Conservation (phyloP, 2,113 vertebrate species). For the Clarias batrachus region DNA sequence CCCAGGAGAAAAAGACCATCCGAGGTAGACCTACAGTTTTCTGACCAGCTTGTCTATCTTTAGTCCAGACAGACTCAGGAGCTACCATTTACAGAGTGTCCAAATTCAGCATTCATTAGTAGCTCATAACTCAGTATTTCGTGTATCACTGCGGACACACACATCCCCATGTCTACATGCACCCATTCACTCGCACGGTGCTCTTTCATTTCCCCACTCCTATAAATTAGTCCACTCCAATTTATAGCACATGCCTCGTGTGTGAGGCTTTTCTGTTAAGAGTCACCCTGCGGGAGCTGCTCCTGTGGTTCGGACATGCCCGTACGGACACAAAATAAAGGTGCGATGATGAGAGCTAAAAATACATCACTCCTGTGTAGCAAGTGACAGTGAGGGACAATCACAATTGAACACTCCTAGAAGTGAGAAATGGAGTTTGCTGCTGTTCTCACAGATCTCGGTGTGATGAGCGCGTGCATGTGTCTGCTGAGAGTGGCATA, state of each 20-base stretch:
- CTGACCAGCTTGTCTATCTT: constrained; percentile 20
- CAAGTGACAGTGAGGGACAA: constrained; percentile 66
- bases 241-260: constrained; percentile 29
- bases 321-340: constrained; percentile 56
- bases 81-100: constrained; percentile 54
- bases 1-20: too few species aligned
- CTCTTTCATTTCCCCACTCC: neutral
- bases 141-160: constrained; percentile 51
- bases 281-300: constrained; percentile 32
- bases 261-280: constrained; percentile 2
- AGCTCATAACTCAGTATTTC: constrained; percentile 49
- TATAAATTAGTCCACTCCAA: constrained; percentile 8
- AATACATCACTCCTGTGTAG: constrained; percentile 58
- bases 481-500: constrained; percentile 51
- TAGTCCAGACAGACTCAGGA: constrained; percentile 5
- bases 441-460: constrained; percentile 59
- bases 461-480: constrained; percentile 41
- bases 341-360: constrained; percentile 58
- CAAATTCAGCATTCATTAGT: constrained; percentile 63
- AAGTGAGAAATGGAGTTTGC: constrained; percentile 77
- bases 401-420: constrained; percentile 74
- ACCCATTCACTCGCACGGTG: neutral
- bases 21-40: neutral
- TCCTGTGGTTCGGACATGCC: constrained; percentile 55
- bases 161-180: neutral